Conservation (phyloP, 2,888 invertebrate genomes). For the Aphidoletes aphidimyza region DNA sequence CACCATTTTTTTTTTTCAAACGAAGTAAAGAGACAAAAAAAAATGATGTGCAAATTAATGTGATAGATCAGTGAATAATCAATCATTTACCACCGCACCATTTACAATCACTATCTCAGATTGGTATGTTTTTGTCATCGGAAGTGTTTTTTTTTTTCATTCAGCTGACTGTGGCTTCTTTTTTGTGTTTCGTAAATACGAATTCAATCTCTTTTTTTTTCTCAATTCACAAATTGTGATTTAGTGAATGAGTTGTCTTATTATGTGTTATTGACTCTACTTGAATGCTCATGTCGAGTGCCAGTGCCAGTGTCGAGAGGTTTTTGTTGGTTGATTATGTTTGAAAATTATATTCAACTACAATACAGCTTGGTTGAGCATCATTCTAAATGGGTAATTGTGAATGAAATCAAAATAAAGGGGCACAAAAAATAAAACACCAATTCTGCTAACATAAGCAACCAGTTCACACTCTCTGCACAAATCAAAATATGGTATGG, state of each 20-base stretch:
- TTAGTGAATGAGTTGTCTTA: conserved; percentile 35
- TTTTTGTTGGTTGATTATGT: not conserved
- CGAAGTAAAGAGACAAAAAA: not conserved
- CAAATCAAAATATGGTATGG: conserved; percentile 18
- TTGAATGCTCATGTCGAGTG: conserved; percentile 6
- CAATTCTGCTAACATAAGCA: not conserved
- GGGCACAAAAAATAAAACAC: not conserved
- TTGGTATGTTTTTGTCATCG: conserved; percentile 10
- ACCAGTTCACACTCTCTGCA: not conserved
- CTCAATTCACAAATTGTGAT: not conserved
- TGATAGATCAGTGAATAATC: not conserved
- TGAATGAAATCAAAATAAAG: not conserved
- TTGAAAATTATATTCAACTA: conserved; percentile 17
- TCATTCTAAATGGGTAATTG: conserved; percentile 23
- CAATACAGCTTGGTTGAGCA: not conserved
- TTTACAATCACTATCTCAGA: not conserved
- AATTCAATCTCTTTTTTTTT: not conserved
- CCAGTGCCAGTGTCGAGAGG: not conserved
- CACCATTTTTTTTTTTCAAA: not conserved
- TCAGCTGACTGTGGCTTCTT: not conserved
- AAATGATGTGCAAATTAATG: not conserved
- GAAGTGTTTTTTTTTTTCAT: not conserved
- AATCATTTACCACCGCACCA: not conserved
- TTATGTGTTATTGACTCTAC: conserved; percentile 36
- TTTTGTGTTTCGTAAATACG: not conserved